Evolutionary conservation across 1,140 invertebrate species (phyloP), one percentile per base, ranked within the genome.

Genomic region (Dolichoris vasculosae): DNA sequence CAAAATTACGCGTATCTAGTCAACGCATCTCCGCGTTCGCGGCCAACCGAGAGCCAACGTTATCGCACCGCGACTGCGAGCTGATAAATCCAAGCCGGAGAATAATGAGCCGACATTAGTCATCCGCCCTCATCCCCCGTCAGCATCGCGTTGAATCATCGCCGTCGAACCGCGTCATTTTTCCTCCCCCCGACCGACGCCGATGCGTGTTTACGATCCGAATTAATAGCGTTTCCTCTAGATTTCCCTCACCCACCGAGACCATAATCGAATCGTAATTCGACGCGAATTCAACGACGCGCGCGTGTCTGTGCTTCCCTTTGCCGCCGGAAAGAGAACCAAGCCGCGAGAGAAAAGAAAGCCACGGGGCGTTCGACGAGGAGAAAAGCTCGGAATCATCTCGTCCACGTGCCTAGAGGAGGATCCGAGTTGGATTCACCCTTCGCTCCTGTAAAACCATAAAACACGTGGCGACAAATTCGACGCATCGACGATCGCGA

Each of bases 391-490:
- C 55, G 35, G 40, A 59, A 43, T 26, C 64, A 23, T 7, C 35
- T 32, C n/a, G 30, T 64, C 77, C 55, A 80, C 55, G 77, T 40
- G 35, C 13, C n/a, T n/a, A n/a, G n/a, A n/a, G n/a, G n/a, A n/a
- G n/a, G n/a, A n/a, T n/a, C 6, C 63, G 8, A 11, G 9, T 9
- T 15, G n/a, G 0, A 32, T 17, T 35, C 63, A 67, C 63, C 63
- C 32, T 67, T 3, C 63, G 9, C 63, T 67, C 63, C 0, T 11
- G 92, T 93, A 92, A 93, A 92, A 93, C 91, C 92, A 92, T 93
- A 92, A 93, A 92, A 93, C 91, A 93, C 90, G 90, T 89, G 92
- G 90, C 91, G 92, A 92, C 92, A 92, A 92, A 93, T 92, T 92
- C 88, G 89, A 86, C 89, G 91, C 88, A 88, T 86, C 35, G 84